A percentile compares a stretch with the other conserved stretches of the same genome.
These are phyloP conservation scores for Micromussa lordhowensis DNA, from an alignment of 92 coral and sea anemone species.

Conservation along the genomic window DNA sequence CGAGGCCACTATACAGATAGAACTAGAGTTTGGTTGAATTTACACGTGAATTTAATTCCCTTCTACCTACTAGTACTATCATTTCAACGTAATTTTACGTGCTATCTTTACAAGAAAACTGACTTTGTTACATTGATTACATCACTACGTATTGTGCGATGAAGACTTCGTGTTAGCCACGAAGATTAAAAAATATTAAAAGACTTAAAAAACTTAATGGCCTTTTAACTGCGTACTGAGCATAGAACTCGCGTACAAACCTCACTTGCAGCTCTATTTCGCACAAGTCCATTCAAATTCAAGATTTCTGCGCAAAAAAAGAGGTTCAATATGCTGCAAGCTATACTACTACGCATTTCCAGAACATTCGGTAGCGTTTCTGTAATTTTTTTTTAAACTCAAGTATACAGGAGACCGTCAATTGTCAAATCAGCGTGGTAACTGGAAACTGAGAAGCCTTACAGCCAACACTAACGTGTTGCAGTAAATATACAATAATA, in stretches of 20 bases:
- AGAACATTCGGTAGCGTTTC: not conserved
- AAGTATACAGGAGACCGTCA: not conserved
- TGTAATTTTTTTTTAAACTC: not conserved
- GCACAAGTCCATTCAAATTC: too few species aligned
- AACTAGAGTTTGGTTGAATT: too few species aligned
- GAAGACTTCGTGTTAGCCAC: not conserved
- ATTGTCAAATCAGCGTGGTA: not conserved
- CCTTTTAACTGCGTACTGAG: too few species aligned
- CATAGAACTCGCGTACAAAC: not conserved
- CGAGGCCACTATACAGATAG: too few species aligned
- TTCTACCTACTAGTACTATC: not conserved
- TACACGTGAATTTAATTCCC: too few species aligned
- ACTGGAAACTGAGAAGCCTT: not conserved
- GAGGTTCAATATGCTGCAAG: not conserved
- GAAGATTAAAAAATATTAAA: not conserved
- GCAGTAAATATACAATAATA: not conserved
- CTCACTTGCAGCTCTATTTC: too few species aligned
- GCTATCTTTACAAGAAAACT: not conserved
- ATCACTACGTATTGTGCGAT: too few species aligned
- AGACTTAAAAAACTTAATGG: not conserved
- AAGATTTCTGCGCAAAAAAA: not conserved
- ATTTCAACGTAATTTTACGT: not conserved
- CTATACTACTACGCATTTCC: not conserved
- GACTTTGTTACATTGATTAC: too few species aligned
- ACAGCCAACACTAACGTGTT: not conserved